These are phyloP conservation scores for Ianthella basta DNA, from an alignment of 37 sponge, comb jelly and placozoan genomes.

Conservation along the genomic window DNA sequence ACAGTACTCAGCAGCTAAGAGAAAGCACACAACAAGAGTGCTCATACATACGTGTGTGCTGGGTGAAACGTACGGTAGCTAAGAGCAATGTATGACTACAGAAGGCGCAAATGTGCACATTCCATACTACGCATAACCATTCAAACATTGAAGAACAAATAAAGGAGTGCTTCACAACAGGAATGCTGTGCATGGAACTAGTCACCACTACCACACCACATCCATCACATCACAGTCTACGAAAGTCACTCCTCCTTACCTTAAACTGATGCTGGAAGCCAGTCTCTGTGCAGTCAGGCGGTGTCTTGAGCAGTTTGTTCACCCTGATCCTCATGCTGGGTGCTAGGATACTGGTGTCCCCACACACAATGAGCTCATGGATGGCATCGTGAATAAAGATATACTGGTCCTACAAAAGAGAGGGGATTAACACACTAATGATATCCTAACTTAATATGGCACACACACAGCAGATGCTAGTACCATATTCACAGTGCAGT, in stretches of 20 bases:
- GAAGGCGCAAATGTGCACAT: background rate
- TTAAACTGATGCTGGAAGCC: constrained; percentile 74
- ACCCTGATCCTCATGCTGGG: constrained; percentile 41
- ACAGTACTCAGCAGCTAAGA: constrained; percentile 51
- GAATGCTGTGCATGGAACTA: background rate
- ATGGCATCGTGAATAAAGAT: constrained; percentile 95
- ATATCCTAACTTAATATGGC: background rate
- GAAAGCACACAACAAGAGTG: background rate
- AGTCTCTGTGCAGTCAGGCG: constrained; percentile 26
- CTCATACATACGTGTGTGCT: too few relatives aligned
- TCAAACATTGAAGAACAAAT: too few relatives aligned
- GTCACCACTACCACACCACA: too few relatives aligned
- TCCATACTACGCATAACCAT: background rate
- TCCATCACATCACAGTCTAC: background rate
- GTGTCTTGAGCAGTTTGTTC: constrained; percentile 32
- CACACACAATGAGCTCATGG: constrained; percentile 83
- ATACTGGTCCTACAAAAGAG: constrained; percentile 75
- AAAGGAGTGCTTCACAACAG: background rate
- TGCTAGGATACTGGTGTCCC: constrained; percentile 67
- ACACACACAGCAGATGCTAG: background rate
- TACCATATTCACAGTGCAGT: constrained; percentile 41
- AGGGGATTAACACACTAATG: constrained; percentile 16
- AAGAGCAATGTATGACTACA: too few relatives aligned
- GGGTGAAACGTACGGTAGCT: too few relatives aligned
- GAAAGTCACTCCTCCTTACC: constrained; percentile 57